Conservation (phyloP, 2,113 vertebrate genomes). For the Cyprinodon variegatus region DNA sequence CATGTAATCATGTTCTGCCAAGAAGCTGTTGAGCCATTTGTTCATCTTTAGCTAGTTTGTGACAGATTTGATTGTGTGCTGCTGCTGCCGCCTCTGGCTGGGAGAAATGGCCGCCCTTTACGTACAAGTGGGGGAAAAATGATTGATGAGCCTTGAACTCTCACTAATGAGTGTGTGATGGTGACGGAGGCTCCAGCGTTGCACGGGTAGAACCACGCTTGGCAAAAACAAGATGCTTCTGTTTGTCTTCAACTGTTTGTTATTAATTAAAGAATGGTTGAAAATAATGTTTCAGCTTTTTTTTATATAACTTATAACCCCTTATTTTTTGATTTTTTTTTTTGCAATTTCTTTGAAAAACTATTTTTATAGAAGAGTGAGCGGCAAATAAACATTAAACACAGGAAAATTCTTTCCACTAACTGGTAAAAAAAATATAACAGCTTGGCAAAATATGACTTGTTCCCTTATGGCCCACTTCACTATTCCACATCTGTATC, state of each 20-base stretch:
- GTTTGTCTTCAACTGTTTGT: neutral
- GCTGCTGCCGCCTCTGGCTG: slow-evolving; percentile 17
- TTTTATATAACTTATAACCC: too few relatives aligned
- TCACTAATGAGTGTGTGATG: slow-evolving; percentile 54
- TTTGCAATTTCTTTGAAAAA: too few relatives aligned
- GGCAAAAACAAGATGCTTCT: slow-evolving; percentile 1
- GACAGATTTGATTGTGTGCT: slow-evolving; percentile 49
- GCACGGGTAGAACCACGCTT: slow-evolving; percentile 15
- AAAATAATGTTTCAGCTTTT: too few relatives aligned
- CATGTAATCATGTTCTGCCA: slow-evolving; percentile 13
- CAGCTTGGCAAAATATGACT: too few relatives aligned
- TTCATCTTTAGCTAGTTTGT: slow-evolving; percentile 37
- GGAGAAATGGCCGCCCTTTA: slow-evolving; percentile 39
- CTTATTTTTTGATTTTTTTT: too few relatives aligned
- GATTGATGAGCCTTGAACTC: slow-evolving; percentile 52
- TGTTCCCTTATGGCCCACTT: too few relatives aligned
- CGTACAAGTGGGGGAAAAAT: slow-evolving; percentile 34
- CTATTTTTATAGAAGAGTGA: too few relatives aligned
- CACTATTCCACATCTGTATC: too few relatives aligned
- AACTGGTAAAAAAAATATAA: too few relatives aligned
- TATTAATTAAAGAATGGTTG: too few relatives aligned
- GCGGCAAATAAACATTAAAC: too few relatives aligned
- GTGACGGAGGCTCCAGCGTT: slow-evolving; percentile 44
- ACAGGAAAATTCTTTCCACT: too few relatives aligned
- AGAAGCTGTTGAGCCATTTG: slow-evolving; percentile 54